A percentile compares a stretch with the other conserved stretches of the same genome.
phyloP scores from a whole-genome alignment of 2,797 vertebrate species.

The Eulemur mongoz region DNA sequence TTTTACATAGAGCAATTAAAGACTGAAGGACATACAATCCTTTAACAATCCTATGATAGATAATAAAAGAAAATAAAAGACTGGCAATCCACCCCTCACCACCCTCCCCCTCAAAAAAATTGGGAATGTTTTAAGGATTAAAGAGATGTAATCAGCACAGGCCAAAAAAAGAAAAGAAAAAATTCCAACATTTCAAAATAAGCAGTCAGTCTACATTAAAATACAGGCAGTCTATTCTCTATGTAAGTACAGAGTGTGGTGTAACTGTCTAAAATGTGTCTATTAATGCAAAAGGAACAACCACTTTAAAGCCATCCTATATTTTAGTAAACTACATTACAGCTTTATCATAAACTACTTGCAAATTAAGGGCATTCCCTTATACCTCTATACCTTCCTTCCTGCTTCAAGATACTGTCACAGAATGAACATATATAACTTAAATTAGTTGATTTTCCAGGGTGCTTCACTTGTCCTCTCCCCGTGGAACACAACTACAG shows the following conservation, averaged over 20 bases:
- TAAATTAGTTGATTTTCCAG: background rate
- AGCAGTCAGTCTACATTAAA: slow-evolving; percentile 37
- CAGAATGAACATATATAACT: background rate
- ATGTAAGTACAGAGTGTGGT: background rate
- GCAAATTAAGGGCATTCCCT: background rate
- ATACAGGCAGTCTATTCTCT: background rate
- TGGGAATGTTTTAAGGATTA: background rate
- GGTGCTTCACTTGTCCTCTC: background rate
- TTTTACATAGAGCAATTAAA: background rate
- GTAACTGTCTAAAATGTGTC: background rate
- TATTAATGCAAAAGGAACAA: background rate
- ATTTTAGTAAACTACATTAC: background rate
- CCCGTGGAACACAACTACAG: background rate
- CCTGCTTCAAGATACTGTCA: background rate
- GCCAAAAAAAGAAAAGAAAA: background rate
- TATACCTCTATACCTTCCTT: background rate
- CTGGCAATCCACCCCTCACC: background rate
- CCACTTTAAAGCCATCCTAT: background rate
- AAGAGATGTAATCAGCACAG: background rate
- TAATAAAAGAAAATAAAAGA: background rate
- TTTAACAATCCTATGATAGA: background rate
- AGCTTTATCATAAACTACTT: background rate
- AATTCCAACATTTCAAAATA: background rate
- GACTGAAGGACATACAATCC: background rate
- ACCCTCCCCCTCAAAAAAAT: background rate